A percentile compares a stretch with the other conserved stretches of the same genome.
phyloP scores from a whole-genome alignment of 2,797 vertebrate species.

The Eurystomus glaucurus region DNA sequence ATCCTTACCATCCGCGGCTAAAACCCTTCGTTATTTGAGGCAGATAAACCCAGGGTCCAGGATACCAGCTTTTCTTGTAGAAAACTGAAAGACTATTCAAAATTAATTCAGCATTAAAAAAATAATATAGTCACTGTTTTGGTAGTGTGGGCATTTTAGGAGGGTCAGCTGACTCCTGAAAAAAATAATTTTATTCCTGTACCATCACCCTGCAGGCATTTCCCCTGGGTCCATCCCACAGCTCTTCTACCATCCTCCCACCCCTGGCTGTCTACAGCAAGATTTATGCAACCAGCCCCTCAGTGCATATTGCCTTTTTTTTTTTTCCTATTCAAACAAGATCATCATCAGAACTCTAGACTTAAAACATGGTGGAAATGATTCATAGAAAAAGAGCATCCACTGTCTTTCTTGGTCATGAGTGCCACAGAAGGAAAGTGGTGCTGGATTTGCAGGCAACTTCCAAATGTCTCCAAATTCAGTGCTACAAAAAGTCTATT shows the following conservation, averaged over 20 bases:
- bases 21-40: background rate
- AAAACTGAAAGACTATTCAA: conserved; percentile 11
- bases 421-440: background rate
- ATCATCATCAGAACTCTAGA: background rate
- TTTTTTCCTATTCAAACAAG: background rate
- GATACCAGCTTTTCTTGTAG: background rate
- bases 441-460: conserved; percentile 28
- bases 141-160: conserved; percentile 33
- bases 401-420: background rate
- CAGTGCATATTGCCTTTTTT: background rate
- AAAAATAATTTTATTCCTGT: background rate
- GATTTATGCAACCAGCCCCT: conserved; percentile 36
- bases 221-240: conserved; percentile 55
- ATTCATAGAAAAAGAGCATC: conserved; percentile 1
- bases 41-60: conserved; percentile 19
- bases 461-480: conserved; percentile 3
- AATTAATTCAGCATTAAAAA: conserved; percentile 28
- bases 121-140: conserved; percentile 19
- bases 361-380: conserved; percentile 21
- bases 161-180: conserved; percentile 43
- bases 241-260: conserved; percentile 60
- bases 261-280: conserved; percentile 17
- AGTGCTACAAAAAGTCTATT: background rate
- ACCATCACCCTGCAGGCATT: conserved; percentile 42
- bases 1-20: background rate